A percentile compares a stretch with the other conserved stretches of the same genome.
Conservation (phyloP, 2,888 invertebrate genomes). For the Teleiodes luculella region DNA sequence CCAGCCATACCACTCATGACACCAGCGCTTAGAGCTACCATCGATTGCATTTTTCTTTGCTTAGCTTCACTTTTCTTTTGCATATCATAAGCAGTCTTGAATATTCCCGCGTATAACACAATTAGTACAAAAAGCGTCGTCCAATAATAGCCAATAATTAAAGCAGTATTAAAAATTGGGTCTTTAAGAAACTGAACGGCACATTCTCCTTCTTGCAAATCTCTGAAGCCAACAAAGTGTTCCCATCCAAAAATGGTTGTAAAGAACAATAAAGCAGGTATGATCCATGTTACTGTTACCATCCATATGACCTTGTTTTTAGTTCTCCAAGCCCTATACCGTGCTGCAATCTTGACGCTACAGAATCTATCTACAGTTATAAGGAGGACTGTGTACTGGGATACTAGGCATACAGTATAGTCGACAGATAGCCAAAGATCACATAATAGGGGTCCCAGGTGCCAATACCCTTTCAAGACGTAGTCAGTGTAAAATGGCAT, state of each 20-base stretch:
- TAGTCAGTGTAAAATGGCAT: conserved; percentile 99
- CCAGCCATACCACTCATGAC: conserved; percentile 95
- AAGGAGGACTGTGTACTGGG: conserved; percentile 98
- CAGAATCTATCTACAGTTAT: conserved; percentile 99
- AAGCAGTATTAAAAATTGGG: conserved; percentile 96
- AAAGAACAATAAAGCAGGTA: conserved; percentile 97
- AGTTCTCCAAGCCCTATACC: conserved; percentile 97
- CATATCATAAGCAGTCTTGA: conserved; percentile 98
- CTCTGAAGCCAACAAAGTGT: conserved; percentile 95
- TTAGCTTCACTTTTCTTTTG: conserved; percentile 98
- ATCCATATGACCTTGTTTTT: conserved; percentile 95
- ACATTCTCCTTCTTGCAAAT: conserved; percentile 92
- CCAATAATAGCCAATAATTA: conserved; percentile 99
- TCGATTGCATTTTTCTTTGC: conserved; percentile 95
- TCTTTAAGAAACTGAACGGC: conserved; percentile 98
- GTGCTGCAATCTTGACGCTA: conserved; percentile 98
- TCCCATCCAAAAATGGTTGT: conserved; percentile 99
- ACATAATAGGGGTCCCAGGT: conserved; percentile 95
- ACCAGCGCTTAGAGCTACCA: conserved; percentile 93
- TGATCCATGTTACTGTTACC: conserved; percentile 97
- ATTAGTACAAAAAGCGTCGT: conserved; percentile 97
- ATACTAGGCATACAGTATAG: conserved; percentile 99
- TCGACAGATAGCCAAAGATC: conserved; percentile 99
- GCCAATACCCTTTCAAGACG: conserved; percentile 97
- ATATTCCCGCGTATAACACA: conserved; percentile 97